phyloP scores from a whole-genome alignment of 2,113 vertebrate species.

The Anser brachyrhynchus region DNA sequence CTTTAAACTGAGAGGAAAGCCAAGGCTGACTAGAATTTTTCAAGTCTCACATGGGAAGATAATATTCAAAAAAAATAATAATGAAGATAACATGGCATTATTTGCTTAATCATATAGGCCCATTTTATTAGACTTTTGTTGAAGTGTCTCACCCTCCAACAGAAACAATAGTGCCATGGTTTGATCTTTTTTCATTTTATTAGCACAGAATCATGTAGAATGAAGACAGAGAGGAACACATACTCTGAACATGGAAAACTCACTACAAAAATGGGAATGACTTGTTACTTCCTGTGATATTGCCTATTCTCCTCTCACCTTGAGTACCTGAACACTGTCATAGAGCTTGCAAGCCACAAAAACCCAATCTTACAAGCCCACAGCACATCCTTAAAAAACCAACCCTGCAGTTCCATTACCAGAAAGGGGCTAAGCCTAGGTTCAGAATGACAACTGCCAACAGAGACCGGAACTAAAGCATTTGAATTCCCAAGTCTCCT shows the following conservation, averaged over 20 bases:
- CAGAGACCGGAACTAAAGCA: not conserved
- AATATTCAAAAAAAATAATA: not conserved
- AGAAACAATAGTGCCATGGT: not conserved
- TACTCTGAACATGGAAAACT: slow-evolving; percentile 11
- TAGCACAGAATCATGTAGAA: slow-evolving; percentile 43
- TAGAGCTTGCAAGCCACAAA: not conserved
- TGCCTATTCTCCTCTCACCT: not conserved
- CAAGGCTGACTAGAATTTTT: not conserved
- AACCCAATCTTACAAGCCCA: not conserved
- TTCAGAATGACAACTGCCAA: not conserved
- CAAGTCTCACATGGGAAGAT: not conserved
- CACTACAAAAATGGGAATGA: slow-evolving; percentile 1
- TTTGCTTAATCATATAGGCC: not conserved
- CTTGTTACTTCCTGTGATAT: not conserved
- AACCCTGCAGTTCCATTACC: not conserved
- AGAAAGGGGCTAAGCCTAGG: not conserved
- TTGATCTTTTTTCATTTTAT: slow-evolving; percentile 49
- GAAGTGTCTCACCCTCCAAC: not conserved
- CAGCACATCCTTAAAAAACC: not conserved
- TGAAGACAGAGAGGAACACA: slow-evolving; percentile 19
- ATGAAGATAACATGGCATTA: not conserved
- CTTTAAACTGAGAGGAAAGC: not conserved
- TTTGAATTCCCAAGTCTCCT: not conserved
- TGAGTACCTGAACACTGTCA: not conserved
- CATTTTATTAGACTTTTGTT: not conserved